Conservation (phyloP, 2,113 vertebrate genomes). For the Trachemys scripta region DNA sequence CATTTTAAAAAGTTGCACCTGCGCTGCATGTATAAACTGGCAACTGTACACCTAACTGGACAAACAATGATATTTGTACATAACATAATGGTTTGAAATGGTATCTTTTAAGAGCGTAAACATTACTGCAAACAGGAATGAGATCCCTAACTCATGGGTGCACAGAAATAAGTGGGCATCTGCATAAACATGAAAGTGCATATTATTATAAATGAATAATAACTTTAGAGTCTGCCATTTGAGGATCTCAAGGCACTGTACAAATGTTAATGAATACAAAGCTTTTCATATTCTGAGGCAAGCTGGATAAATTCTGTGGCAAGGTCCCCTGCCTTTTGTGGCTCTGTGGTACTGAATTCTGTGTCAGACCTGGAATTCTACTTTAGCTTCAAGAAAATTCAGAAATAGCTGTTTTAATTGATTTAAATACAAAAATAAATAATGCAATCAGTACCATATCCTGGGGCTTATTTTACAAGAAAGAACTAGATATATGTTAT, state of each 20-base stretch:
- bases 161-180: accelerated
- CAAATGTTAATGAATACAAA: too few relatives aligned
- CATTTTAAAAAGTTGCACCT: neutral
- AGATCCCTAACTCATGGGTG: accelerated
- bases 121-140: neutral
- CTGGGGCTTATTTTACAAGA: neutral
- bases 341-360: neutral
- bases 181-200: neutral
- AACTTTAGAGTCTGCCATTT: too few relatives aligned
- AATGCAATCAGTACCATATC: neutral
- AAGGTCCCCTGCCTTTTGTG: neutral
- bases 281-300: neutral
- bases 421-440: neutral
- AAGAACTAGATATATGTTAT: neutral
- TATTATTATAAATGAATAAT: neutral
- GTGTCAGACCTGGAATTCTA: neutral
- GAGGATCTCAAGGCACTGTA: too few relatives aligned
- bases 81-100: neutral
- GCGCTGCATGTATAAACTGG: neutral
- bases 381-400: neutral
- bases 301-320: neutral
- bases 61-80: neutral
- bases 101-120: neutral
- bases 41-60: neutral
- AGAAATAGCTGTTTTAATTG: neutral